Evolutionary conservation across 2,113 vertebrate species (phyloP), one percentile per base, ranked within the genome.

Genomic region (Ginglymostoma cirratum): DNA sequence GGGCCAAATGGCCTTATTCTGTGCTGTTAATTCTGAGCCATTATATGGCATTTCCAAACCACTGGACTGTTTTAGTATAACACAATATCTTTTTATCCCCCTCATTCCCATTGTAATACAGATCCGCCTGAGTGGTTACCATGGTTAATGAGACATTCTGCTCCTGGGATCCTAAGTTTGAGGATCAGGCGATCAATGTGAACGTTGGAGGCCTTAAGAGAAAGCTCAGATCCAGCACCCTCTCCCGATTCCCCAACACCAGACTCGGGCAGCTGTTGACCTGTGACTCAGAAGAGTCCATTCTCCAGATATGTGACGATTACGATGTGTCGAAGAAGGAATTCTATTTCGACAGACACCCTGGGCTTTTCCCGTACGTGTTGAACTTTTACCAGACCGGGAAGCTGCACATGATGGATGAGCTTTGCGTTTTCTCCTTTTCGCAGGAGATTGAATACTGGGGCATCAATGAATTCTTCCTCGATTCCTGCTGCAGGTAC

Each of bases 391-490:
- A 99, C 97, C 98, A 99, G 97, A 99, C 99, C 0, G 99, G 99
- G 17, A 99, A 98, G 97, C 98, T 99, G 96, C 99, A 99, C 30
- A 98, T 99, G 97, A 99, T 99, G 98, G 99, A 99, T 61, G 99
- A 99, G 97, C 97, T 99, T 96, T 99, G 99, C 0, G 98, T 99
- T 96, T 99, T 99, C 97, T 99, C 99, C 96, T 99, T 99, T 97
- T 98, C 98, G 96, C 99, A 99, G 97, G 99, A 99, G 97, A 99
- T 99, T 0, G 99, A 99, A 97, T 99, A 99, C 97, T 99, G 99
- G 99, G 99, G 99, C 97, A 99, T 99, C 97, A 99, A 98, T 0
- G 99, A 99, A 96, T 98, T 98, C 97, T 99, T 99, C 97, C 98
- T 99, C 97, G 99, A 99, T 97, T 97, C 98, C 5, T 99, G 99